These are phyloP conservation scores for Eulithis testata DNA, from an alignment of 2,888 invertebrate genomes.

Conservation along the genomic window DNA sequence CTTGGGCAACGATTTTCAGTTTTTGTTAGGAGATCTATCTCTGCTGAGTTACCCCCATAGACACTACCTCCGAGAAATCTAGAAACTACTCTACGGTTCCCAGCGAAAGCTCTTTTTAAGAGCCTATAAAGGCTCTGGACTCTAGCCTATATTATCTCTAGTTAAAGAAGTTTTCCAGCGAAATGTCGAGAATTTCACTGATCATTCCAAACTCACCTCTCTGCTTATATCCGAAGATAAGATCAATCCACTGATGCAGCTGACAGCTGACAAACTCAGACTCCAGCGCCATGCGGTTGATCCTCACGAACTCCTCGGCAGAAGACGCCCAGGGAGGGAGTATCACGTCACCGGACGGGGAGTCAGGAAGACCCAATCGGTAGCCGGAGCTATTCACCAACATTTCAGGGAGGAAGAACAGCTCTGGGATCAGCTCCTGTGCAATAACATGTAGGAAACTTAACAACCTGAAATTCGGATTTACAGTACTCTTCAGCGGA, in stretches of 20 bases:
- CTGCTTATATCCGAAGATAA: slow-evolving; percentile 99
- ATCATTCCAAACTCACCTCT: slow-evolving; percentile 83
- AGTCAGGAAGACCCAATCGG: slow-evolving; percentile 95
- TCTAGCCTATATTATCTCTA: no score
- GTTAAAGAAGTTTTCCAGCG: no score
- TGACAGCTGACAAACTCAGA: slow-evolving; percentile 99
- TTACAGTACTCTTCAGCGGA: no score
- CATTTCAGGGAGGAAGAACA: slow-evolving; percentile 99
- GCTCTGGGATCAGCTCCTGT: slow-evolving; percentile 98
- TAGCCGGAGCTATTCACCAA: slow-evolving; percentile 93
- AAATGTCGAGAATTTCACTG: no score
- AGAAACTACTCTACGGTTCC: no score
- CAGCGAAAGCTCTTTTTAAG: no score
- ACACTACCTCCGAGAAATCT: no score
- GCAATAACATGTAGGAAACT: slow-evolving; percentile 1
- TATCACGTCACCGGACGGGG: slow-evolving; percentile 92
- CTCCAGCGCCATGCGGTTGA: slow-evolving; percentile 99
- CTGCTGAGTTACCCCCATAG: no score
- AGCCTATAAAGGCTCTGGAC: no score
- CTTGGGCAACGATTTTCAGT: no score
- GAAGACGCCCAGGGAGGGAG: slow-evolving; percentile 98
- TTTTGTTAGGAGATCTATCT: no score
- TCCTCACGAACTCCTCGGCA: slow-evolving; percentile 98
- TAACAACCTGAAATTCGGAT: no score
- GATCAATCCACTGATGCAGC: slow-evolving; percentile 99